Conservation (phyloP, 2,888 invertebrate species). For the Campoletis raptor region DNA sequence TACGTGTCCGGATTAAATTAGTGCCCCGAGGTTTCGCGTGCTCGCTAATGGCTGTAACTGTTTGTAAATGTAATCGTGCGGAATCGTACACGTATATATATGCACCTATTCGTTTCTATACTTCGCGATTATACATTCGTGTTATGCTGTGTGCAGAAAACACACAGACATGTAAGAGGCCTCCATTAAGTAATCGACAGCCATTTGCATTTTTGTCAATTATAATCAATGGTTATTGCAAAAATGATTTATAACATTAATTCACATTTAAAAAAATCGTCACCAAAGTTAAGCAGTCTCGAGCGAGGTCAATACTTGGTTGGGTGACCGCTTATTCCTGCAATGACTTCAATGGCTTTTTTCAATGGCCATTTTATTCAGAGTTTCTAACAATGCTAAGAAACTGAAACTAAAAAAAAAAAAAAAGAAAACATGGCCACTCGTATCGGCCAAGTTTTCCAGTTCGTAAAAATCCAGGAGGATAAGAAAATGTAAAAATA, state of each 20-base stretch:
- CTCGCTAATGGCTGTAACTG: constrained; percentile 77
- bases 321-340: not conserved
- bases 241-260: not conserved
- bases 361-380: too few species aligned
- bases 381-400: too few species aligned
- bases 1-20: constrained; percentile 76
- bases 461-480: too few species aligned
- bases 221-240: not conserved
- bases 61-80: constrained; percentile 77
- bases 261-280: too few species aligned
- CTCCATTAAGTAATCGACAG: not conserved
- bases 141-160: constrained; percentile 31
- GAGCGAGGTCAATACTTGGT: not conserved
- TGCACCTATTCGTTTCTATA: constrained; percentile 35
- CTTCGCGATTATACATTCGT: constrained; percentile 25
- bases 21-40: constrained; percentile 77
- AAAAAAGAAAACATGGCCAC: too few species aligned
- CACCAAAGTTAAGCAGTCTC: too few species aligned
- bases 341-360: too few species aligned
- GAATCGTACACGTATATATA: constrained; percentile 53
- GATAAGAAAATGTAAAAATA: not conserved
- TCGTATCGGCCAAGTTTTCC: too few species aligned
- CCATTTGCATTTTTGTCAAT: not conserved
- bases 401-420: too few species aligned
- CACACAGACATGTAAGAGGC: not conserved